phyloP scores from a whole-genome alignment of 2,888 invertebrate species.

The Julus scanicus region DNA sequence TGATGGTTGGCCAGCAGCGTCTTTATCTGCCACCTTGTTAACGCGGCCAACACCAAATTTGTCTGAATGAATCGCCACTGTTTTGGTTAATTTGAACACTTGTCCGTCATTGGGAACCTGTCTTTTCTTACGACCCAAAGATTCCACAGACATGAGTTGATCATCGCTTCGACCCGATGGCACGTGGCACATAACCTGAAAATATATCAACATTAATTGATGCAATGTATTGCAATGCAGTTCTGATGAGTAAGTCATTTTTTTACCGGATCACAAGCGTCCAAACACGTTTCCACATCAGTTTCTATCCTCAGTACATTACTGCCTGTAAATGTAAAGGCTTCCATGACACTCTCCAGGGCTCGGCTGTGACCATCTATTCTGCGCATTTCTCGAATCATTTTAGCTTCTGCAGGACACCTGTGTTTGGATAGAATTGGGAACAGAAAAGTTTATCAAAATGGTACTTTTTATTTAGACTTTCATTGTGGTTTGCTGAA shows the following conservation, averaged over 20 bases:
- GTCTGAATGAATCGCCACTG: slow-evolving; percentile 58
- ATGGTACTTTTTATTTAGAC: no score
- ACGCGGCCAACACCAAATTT: slow-evolving; percentile 57
- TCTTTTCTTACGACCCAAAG: slow-evolving; percentile 59
- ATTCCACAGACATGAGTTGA: slow-evolving; percentile 60
- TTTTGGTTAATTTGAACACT: slow-evolving; percentile 58
- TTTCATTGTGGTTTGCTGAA: neutral
- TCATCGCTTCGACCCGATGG: slow-evolving; percentile 61
- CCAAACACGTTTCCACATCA: slow-evolving; percentile 61
- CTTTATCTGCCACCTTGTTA: slow-evolving; percentile 53
- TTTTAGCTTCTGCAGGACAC: slow-evolving; percentile 61
- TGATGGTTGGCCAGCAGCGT: slow-evolving; percentile 46
- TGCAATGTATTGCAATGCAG: neutral
- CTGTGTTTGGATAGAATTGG: slow-evolving; percentile 55
- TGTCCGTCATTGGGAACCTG: neutral
- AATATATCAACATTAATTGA: neutral
- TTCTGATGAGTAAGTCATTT: neutral
- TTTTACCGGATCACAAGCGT: slow-evolving; percentile 61
- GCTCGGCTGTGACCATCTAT: slow-evolving; percentile 60
- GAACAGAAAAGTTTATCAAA: neutral
- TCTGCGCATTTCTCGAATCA: slow-evolving; percentile 61
- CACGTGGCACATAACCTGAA: slow-evolving; percentile 61
- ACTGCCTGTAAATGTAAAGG: slow-evolving; percentile 61
- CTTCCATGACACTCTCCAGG: slow-evolving; percentile 61
- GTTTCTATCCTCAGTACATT: slow-evolving; percentile 60